Base-by-base conservation (phyloP, 2,113 vertebrate species). In the Corvus moneduloides region DNA sequence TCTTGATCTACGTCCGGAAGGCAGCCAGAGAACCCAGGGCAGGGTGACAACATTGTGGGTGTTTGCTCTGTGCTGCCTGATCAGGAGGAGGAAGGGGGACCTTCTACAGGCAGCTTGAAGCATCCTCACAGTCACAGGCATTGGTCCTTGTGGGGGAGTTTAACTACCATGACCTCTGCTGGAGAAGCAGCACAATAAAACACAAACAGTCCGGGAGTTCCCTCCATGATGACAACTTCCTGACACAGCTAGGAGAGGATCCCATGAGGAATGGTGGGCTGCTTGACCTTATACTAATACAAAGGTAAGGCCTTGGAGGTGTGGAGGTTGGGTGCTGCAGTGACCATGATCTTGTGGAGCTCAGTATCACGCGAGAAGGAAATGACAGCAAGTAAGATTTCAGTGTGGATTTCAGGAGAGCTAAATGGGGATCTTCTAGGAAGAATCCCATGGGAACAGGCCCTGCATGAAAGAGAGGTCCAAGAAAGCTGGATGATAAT, bases 221-320 rank as follows among this genome's bases (percentile, higher is more conserved):
- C 59, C 37, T 51, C 27, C 32, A 61, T 32, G 30, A 32, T 32
- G 30, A 5, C 3, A 1, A 9, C 43, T 49, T 32, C 43, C 58
- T 35, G 35, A 14, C 49, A 12, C 11, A 22, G 7, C 16, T 3
- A 39, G 49, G 0, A 0, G 49, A 27, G 21, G 9, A 56, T 35
- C 11, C 26, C 51, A 51, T 21, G 22, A 27, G 27, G 37, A 81
- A 66, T 32, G 26, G 26, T 28, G 51, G 22, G 11, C 12, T 43
- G 10, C 28, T 73, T 28, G 12, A 33, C 27, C 51, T n/a, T 41
- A 7, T 16, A 15, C 16, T 35, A 54, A 41, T 8, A 41, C 21
- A 54, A 11, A 52, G 11, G 4, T 7, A 33, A 46, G 7, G 30
- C 3, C 24, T 61, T 54, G 13, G 46, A 41, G 35, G 26, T 22